Percentiles rank a stretch among this genome's conserved stretches.
Conservation (phyloP, 2,797 vertebrate genomes). For the Liasis olivaceus region DNA sequence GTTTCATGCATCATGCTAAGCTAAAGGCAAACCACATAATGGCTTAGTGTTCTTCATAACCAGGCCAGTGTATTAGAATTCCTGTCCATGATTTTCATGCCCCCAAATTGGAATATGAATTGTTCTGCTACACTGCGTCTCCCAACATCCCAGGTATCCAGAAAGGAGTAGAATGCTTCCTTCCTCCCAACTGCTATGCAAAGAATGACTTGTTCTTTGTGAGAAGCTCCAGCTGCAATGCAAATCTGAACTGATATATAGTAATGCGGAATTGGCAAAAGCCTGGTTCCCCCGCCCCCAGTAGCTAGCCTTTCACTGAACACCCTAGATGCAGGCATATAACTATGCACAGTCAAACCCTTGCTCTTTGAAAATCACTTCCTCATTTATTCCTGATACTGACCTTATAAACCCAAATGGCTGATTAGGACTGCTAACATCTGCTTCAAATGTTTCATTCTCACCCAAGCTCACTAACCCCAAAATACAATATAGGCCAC, state of each 20-base stretch:
- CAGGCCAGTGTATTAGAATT: too few relatives aligned
- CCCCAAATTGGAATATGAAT: too few relatives aligned
- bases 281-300: neutral
- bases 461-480: too few relatives aligned
- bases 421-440: too few relatives aligned
- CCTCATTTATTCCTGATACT: neutral
- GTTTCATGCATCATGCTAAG: too few relatives aligned
- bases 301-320: neutral
- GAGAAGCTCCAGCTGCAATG: neutral
- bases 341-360: neutral
- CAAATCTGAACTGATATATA: neutral
- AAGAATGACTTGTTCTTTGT: neutral
- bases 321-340: neutral
- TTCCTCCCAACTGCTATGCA: neutral
- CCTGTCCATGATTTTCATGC: too few relatives aligned
- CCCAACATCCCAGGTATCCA: too few relatives aligned
- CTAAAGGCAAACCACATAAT: too few relatives aligned
- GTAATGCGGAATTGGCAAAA: neutral
- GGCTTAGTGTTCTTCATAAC: too few relatives aligned
- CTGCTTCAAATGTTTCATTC: neutral
- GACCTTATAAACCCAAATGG: neutral
- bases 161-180: neutral
- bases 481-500: neutral
- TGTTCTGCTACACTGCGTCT: too few relatives aligned
- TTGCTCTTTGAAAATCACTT: neutral